These are phyloP conservation scores for Hylyphantes graminicola DNA, from an alignment of 1,140 invertebrate genomes.

Conservation along the genomic window DNA sequence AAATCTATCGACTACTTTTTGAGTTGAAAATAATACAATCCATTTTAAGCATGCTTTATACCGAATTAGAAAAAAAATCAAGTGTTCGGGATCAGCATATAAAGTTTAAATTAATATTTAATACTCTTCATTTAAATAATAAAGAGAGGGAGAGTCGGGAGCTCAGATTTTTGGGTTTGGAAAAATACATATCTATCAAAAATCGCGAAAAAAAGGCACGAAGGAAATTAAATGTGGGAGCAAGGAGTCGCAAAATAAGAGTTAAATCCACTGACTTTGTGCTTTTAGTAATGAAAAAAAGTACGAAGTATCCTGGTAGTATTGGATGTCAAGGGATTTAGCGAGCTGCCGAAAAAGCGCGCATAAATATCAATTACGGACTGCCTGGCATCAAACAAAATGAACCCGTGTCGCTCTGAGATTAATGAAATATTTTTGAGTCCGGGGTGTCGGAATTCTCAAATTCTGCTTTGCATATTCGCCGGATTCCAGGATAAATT, in stretches of 20 bases:
- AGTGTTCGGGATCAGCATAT: not conserved
- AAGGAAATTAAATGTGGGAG: slow-evolving; percentile 33
- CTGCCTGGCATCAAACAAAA: not conserved
- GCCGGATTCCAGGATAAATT: slow-evolving; percentile 13
- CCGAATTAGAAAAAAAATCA: too few relatives aligned
- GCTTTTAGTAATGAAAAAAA: slow-evolving; percentile 1
- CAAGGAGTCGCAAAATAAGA: not conserved
- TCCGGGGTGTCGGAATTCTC: not conserved
- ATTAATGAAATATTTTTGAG: slow-evolving; percentile 47
- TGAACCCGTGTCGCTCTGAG: not conserved
- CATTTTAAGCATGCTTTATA: too few relatives aligned
- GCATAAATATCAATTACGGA: slow-evolving; percentile 60
- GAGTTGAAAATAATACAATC: too few relatives aligned
- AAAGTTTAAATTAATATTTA: slow-evolving; percentile 57
- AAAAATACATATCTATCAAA: not conserved
- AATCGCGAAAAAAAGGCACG: slow-evolving; percentile 10
- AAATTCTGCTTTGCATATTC: slow-evolving; percentile 57
- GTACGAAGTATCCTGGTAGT: not conserved
- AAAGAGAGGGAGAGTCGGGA: slow-evolving; percentile 34
- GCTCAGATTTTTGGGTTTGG: slow-evolving; percentile 53
- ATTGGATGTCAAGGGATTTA: not conserved
- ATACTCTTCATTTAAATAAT: slow-evolving; percentile 49
- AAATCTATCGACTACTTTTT: too few relatives aligned
- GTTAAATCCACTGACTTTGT: not conserved
- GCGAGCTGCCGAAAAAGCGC: not conserved